Conservation (phyloP, 2,797 vertebrate genomes). For the Anabas testudineus region DNA sequence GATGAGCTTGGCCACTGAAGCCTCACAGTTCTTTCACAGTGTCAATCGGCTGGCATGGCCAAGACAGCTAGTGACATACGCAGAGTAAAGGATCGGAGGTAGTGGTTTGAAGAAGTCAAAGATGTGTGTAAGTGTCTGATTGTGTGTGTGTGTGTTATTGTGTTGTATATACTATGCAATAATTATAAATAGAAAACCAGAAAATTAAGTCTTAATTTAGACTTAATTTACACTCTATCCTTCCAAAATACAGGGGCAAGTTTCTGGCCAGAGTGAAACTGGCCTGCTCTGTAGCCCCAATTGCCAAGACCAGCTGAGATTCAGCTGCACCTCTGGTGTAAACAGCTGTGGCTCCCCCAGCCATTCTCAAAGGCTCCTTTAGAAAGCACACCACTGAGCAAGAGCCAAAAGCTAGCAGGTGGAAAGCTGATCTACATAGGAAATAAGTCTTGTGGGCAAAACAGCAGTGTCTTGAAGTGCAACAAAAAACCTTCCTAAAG, state of each 20-base stretch:
- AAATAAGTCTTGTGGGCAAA: conserved; percentile 60
- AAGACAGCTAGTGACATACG: conserved; percentile 16
- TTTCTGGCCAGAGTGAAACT: conserved; percentile 37
- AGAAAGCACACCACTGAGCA: conserved; percentile 51
- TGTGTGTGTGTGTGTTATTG: neutral
- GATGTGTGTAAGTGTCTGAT: neutral
- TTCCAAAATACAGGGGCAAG: conserved; percentile 34
- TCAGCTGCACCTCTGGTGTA: conserved; percentile 37
- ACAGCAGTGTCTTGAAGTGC: conserved; percentile 57
- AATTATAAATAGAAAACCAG: no score
- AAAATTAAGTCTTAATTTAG: no score
- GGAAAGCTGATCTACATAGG: conserved; percentile 75
- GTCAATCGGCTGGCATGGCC: conserved; percentile 41
- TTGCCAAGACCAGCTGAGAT: conserved; percentile 61
- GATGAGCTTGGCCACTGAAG: conserved; percentile 55
- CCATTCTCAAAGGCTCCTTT: conserved; percentile 53
- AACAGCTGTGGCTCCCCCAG: no score
- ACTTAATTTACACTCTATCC: conserved; percentile 15
- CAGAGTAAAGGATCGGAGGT: neutral
- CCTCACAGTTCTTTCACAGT: conserved; percentile 48
- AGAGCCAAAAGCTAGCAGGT: conserved; percentile 76
- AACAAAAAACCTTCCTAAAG: conserved; percentile 64
- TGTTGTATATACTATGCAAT: no score
- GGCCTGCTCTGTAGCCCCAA: conserved; percentile 22
- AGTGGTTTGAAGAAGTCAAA: conserved; percentile 8